Percentiles rank a stretch among this genome's conserved stretches.
Conservation (phyloP, 2,113 vertebrate genomes). For the Tragelaphus buxtoni region DNA sequence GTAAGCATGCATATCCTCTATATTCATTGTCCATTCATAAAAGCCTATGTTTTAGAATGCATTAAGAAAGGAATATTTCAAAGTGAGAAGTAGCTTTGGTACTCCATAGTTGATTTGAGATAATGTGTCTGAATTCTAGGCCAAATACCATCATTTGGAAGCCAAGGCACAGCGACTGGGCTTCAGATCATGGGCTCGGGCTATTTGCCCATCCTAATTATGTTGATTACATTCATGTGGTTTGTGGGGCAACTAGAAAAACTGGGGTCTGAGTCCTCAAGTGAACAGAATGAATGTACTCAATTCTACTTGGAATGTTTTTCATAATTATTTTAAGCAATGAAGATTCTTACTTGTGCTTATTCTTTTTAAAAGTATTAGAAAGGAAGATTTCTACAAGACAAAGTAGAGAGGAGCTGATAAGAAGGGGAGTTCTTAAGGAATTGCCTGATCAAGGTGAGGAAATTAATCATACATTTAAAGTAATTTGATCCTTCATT, state of each 20-base stretch:
- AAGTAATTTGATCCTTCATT: constrained; percentile 13
- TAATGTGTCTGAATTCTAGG: neutral
- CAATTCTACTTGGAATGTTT: constrained; percentile 42
- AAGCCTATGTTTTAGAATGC: neutral
- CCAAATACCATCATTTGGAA: neutral
- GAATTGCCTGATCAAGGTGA: constrained; percentile 94
- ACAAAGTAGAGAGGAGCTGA: constrained; percentile 97
- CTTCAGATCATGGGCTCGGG: neutral
- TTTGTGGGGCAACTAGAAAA: neutral
- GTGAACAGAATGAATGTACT: neutral
- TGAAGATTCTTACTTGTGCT: constrained; percentile 78
- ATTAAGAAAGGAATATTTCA: neutral
- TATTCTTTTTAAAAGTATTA: constrained; percentile 87
- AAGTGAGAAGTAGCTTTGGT: neutral
- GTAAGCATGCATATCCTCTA: neutral
- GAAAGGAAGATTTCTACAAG: constrained; percentile 99
- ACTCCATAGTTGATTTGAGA: neutral
- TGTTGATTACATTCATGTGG: neutral
- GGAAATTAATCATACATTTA: constrained; percentile 59
- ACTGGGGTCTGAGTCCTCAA: neutral
- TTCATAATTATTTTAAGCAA: constrained; percentile 37
- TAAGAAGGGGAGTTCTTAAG: constrained; percentile 94
- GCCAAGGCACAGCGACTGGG: neutral
- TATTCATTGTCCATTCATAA: neutral
- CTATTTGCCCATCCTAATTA: neutral